Percentiles rank a stretch among this genome's conserved stretches.
Conservation (phyloP, 2,888 invertebrate genomes). For the Euzophera pinguis region DNA sequence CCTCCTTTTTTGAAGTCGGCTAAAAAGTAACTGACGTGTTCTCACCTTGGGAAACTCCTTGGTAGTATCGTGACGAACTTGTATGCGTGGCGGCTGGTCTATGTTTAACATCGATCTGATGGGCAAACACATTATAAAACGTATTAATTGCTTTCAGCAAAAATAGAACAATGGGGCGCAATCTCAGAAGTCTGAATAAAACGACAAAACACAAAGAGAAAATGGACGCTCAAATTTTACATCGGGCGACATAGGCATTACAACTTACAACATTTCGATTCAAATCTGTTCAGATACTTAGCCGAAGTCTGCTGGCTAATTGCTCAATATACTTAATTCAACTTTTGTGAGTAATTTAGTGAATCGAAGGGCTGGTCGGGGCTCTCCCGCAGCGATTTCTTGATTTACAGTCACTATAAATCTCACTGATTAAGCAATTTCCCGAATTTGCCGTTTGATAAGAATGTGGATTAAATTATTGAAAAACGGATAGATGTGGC, state of each 20-base stretch:
- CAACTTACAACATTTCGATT: conserved; percentile 6
- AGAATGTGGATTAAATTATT: not conserved
- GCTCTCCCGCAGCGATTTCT: conserved; percentile 1
- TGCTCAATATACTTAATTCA: conserved; percentile 9
- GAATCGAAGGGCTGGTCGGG: not conserved
- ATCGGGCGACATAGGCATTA: not conserved
- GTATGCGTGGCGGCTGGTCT: conserved; percentile 65
- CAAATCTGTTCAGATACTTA: conserved; percentile 11
- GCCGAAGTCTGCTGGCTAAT: conserved; percentile 7
- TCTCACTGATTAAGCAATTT: not conserved
- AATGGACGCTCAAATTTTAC: conserved; percentile 9
- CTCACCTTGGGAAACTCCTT: conserved; percentile 64
- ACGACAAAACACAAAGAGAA: conserved; percentile 7
- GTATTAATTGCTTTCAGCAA: conserved; percentile 11
- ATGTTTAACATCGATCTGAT: conserved; percentile 71
- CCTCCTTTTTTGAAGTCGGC: too few species aligned
- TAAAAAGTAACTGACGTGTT: conserved; percentile 14
- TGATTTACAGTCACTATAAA: conserved; percentile 9
- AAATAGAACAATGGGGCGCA: conserved; percentile 9
- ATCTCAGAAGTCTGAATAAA: conserved; percentile 4
- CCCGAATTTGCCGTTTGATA: not conserved
- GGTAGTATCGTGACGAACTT: conserved; percentile 46
- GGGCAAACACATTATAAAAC: conserved; percentile 18
- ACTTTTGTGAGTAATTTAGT: conserved; percentile 11
- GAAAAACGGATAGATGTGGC: too few species aligned